Conservation (phyloP, 2,888 invertebrate species). For the Cerceris rybyensis region DNA sequence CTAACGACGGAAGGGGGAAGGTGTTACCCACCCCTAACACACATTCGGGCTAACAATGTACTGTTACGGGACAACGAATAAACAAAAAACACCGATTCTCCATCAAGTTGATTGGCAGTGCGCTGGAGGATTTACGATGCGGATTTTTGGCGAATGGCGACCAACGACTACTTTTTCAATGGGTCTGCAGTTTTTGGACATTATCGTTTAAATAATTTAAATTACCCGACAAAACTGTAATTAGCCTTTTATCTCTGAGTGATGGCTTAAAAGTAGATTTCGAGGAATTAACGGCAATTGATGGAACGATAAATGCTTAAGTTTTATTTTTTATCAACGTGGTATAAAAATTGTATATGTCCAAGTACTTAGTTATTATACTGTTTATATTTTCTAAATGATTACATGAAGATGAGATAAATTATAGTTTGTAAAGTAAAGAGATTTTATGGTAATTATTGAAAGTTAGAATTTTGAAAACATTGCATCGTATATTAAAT, state of each 20-base stretch:
- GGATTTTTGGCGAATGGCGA: constrained; percentile 49
- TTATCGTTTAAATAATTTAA: constrained; percentile 54
- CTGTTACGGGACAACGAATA: constrained; percentile 60
- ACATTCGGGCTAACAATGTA: constrained; percentile 55
- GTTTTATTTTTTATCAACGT: not conserved
- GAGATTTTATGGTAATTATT: too few relatives aligned
- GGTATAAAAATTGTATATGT: too few relatives aligned
- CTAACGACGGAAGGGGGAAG: constrained; percentile 54
- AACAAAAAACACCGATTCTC: constrained; percentile 63
- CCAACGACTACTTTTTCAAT: constrained; percentile 47
- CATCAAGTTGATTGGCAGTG: constrained; percentile 61
- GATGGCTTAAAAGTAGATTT: not conserved
- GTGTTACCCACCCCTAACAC: constrained; percentile 35
- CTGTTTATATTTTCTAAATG: not conserved
- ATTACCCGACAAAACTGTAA: not conserved
- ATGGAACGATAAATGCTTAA: not conserved
- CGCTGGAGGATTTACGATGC: constrained; percentile 57
- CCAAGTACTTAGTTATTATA: not conserved
- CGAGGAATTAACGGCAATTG: not conserved
- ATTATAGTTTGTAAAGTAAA: too few relatives aligned
- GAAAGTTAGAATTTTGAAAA: not conserved
- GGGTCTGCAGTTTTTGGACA: constrained; percentile 40
- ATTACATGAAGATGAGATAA: not conserved
- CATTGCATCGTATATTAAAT: constrained; percentile 3
- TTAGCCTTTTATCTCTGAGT: constrained; percentile 1